These are phyloP conservation scores for Chaunax sp. DNA, from an alignment of 2,797 vertebrate species.

Conservation along the genomic window DNA sequence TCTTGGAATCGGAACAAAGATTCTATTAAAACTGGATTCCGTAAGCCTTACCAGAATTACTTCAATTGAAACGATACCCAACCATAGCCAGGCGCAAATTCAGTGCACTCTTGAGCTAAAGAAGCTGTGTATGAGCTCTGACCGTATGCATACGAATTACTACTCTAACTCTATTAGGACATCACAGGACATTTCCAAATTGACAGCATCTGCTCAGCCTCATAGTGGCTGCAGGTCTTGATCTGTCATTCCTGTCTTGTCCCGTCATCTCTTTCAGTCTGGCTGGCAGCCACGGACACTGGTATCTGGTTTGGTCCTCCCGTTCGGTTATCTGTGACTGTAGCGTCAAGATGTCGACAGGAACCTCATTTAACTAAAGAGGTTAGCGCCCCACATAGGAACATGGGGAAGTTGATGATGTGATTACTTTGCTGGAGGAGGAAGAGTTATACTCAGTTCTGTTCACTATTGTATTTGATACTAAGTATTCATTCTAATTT, in stretches of 20 bases:
- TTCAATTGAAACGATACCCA: no score
- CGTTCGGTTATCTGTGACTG: constrained; percentile 33
- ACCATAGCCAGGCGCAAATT: no score
- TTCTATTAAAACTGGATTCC: no score
- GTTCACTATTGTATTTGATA: constrained; percentile 25
- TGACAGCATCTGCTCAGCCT: constrained; percentile 59
- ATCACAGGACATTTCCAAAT: constrained; percentile 39
- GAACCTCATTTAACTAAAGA: constrained; percentile 69
- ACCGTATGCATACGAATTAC: constrained; percentile 13
- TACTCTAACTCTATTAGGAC: constrained; percentile 15
- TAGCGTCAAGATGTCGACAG: constrained; percentile 48
- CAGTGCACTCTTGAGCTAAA: no score
- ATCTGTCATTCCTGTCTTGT: constrained; percentile 46
- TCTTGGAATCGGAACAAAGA: no score
- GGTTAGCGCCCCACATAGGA: constrained; percentile 69
- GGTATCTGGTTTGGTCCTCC: constrained; percentile 19
- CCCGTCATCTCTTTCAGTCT: constrained; percentile 51
- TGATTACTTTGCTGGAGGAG: constrained; percentile 52
- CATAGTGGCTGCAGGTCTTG: constrained; percentile 19
- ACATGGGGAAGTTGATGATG: constrained; percentile 56
- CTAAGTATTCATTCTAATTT: constrained; percentile 4
- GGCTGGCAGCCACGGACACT: constrained; percentile 40
- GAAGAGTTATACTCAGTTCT: constrained; percentile 22
- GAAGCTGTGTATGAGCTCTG: no score
- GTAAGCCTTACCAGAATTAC: no score